These are phyloP conservation scores for Scleropages formosus DNA, from an alignment of 2,797 vertebrate genomes.

Conservation along the genomic window DNA sequence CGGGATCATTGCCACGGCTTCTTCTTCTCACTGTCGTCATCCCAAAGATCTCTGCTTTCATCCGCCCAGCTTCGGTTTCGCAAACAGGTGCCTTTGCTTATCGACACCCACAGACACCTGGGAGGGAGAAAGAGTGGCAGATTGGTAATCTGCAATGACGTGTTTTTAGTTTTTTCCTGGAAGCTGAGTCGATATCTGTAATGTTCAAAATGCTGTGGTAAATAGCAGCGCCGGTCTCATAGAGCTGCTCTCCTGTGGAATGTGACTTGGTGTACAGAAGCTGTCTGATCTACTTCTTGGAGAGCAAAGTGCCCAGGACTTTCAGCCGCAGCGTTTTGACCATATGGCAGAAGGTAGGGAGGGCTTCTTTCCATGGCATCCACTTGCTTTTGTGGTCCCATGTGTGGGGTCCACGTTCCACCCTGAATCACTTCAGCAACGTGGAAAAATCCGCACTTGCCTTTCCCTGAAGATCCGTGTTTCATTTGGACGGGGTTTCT, in stretches of 20 bases:
- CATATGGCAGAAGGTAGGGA: constrained; percentile 5
- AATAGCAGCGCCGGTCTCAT: no score
- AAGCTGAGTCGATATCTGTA: neutral
- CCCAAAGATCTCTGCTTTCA: neutral
- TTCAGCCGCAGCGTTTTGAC: neutral
- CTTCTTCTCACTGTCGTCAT: neutral
- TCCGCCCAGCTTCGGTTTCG: neutral
- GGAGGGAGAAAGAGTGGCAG: neutral
- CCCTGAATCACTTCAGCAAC: constrained; percentile 2
- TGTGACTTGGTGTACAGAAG: neutral
- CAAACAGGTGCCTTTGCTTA: neutral
- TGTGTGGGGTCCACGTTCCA: constrained; percentile 19
- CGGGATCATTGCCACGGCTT: neutral
- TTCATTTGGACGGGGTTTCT: constrained; percentile 12
- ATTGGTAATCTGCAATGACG: neutral
- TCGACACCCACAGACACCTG: neutral
- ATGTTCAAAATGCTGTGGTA: no score
- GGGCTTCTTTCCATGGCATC: neutral
- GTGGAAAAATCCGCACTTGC: constrained; percentile 19
- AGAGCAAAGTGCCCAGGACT: constrained; percentile 1
- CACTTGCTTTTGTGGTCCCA: neutral
- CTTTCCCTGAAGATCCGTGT: constrained; percentile 1
- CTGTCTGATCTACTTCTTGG: neutral
- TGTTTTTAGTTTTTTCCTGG: neutral
- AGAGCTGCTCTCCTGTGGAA: no score